Percentiles rank a stretch among this genome's conserved stretches.
Conservation (phyloP, 2,888 invertebrate species). For the Pheosia tremula region DNA sequence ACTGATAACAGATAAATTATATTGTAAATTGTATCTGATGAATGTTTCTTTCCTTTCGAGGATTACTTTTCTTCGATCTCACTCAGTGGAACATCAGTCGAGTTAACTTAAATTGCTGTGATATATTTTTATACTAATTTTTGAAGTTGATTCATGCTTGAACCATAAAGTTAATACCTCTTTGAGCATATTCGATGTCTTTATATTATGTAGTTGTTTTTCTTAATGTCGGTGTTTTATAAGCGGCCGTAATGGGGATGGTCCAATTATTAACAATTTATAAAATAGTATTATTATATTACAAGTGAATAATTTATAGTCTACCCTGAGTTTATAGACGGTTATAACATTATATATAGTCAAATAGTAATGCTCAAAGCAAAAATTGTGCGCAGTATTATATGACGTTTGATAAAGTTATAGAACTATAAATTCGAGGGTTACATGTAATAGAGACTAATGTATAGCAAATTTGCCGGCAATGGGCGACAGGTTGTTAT, state of each 20-base stretch:
- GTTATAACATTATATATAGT: too few relatives aligned
- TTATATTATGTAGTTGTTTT: constrained; percentile 60
- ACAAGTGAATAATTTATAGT: not conserved
- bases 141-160: constrained; percentile 61
- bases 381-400: too few relatives aligned
- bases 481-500: too few relatives aligned
- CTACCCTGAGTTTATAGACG: too few relatives aligned
- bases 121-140: constrained; percentile 79
- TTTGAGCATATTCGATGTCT: constrained; percentile 52
- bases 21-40: constrained; percentile 46
- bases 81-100: constrained; percentile 55
- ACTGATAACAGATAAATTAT: constrained; percentile 54
- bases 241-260: constrained; percentile 56
- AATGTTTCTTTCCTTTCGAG: constrained; percentile 42
- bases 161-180: constrained; percentile 57
- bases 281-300: constrained; percentile 10
- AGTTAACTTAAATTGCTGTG: constrained; percentile 79
- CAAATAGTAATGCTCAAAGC: too few relatives aligned
- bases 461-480: too few relatives aligned
- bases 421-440: too few relatives aligned
- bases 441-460: too few relatives aligned
- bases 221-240: constrained; percentile 54
- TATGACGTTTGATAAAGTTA: too few relatives aligned
- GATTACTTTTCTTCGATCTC: constrained; percentile 48
- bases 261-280: constrained; percentile 56